Evolutionary conservation across 1,140 invertebrate genomes (phyloP).

Genomic region (Hycleus cichorii): DNA sequence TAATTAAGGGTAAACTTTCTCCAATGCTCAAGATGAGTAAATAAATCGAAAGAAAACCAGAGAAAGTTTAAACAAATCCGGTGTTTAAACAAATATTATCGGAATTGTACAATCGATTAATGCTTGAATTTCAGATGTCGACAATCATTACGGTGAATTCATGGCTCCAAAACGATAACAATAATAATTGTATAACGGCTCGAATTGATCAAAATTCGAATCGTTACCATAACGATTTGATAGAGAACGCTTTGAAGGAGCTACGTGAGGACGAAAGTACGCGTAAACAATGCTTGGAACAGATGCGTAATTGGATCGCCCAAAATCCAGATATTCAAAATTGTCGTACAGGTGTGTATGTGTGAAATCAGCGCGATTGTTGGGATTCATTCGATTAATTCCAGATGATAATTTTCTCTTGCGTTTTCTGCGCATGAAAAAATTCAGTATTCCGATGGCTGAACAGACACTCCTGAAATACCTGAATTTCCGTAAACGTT

Average conservation of each 20-base stretch:
- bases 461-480: conserved; percentile 73
- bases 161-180: no score
- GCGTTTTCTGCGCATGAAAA: conserved; percentile 68
- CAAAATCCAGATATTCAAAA: conserved; percentile 60
- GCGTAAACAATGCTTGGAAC: conserved; percentile 51
- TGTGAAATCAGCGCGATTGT: neutral
- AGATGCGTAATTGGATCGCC: conserved; percentile 59
- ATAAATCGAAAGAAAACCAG: no score
- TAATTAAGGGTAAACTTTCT: no score
- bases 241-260: conserved; percentile 47
- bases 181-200: no score
- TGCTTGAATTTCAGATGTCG: no score
- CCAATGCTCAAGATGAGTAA: no score
- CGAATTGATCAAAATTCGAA: no score
- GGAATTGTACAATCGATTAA: no score
- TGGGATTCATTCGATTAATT: conserved; percentile 17
- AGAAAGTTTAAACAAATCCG: no score
- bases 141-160: no score
- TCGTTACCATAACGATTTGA: no score
- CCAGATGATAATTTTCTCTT: conserved; percentile 66
- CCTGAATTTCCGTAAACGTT: conserved; percentile 61
- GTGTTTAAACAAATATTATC: no score
- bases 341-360: conserved; percentile 50
- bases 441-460: conserved; percentile 71
- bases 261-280: conserved; percentile 55